Percentiles rank a stretch among this genome's conserved stretches.
Conservation (phyloP, 1,140 invertebrate genomes). For the Octopus sinensis region DNA sequence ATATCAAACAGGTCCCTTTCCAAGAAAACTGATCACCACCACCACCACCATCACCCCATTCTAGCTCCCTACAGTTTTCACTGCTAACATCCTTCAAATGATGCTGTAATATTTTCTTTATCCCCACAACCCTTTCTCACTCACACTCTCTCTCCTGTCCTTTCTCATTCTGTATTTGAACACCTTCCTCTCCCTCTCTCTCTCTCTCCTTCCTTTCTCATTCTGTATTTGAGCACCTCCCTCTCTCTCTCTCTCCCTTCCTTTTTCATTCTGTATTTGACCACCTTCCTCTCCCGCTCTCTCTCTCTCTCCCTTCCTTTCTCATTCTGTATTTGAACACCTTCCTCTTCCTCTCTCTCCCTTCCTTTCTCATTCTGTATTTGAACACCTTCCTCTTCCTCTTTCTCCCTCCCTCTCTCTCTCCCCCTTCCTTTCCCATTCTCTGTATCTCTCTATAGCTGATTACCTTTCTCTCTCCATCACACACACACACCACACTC, state of each 20-base stretch:
- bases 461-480: constrained; percentile 11
- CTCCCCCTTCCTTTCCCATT: not conserved
- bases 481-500: constrained; percentile 11
- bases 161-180: not conserved
- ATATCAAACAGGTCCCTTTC: no score
- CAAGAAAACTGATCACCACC: no score
- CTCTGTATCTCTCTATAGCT: not conserved
- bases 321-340: constrained; percentile 18
- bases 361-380: constrained; percentile 4
- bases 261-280: constrained; percentile 2
- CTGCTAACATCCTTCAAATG: no score
- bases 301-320: constrained; percentile 8
- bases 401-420: not conserved
- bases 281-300: not conserved
- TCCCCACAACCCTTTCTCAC: no score
- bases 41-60: no score
- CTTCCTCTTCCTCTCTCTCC: constrained; percentile 22
- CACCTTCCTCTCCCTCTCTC: not conserved
- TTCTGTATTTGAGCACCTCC: not conserved
- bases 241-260: not conserved
- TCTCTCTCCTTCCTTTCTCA: not conserved
- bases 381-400: not conserved
- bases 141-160: not conserved
- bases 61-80: no score
- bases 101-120: no score